These are phyloP conservation scores for Ranitomeya variabilis DNA, from an alignment of 2,113 vertebrate genomes.

Conservation along the genomic window DNA sequence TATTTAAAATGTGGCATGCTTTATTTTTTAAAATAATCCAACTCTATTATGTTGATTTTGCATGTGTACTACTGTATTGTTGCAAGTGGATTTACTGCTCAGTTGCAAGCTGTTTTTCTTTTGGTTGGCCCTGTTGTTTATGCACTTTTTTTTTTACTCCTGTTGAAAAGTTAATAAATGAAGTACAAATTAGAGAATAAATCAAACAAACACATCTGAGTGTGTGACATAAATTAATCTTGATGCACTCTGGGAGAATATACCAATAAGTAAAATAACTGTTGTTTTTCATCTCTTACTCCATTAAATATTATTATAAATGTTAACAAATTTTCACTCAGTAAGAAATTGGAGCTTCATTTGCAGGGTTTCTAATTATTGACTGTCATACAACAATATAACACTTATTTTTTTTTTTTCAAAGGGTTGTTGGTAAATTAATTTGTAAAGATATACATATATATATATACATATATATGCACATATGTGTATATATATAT, in stretches of 20 bases:
- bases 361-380: neutral
- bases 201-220: conserved; percentile 32
- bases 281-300: neutral
- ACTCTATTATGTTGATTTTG: neutral
- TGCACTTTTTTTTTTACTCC: conserved; percentile 32
- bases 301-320: neutral
- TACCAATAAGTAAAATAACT: neutral
- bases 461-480: too few species aligned
- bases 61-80: neutral
- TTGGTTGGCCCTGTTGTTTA: conserved; percentile 41
- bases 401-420: neutral
- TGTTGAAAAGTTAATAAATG: conserved; percentile 49
- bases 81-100: conserved; percentile 19
- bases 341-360: neutral
- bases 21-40: neutral
- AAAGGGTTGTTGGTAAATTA: too few species aligned
- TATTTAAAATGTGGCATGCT: neutral
- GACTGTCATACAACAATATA: neutral
- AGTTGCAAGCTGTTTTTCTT: conserved; percentile 25
- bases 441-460: too few species aligned
- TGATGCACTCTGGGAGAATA: neutral
- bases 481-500: too few species aligned
- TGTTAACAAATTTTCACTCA: neutral
- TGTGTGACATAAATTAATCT: conserved; percentile 32
- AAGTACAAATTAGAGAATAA: conserved; percentile 47